Base-by-base conservation (phyloP, 2,888 invertebrate species). In the Drosophila pseudotalamancana region DNA sequence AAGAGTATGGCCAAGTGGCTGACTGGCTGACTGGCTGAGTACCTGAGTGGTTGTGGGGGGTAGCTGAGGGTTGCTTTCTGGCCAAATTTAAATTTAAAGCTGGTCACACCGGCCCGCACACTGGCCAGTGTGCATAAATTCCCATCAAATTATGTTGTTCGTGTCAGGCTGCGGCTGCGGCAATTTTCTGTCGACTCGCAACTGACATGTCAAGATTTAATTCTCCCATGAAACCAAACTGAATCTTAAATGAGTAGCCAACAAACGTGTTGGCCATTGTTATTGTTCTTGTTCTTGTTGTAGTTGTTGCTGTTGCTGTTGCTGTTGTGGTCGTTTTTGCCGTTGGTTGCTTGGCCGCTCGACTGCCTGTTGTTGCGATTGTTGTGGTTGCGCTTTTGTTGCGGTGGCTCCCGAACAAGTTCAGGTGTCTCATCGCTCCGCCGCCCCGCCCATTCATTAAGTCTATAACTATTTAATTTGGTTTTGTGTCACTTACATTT, bases 211-310 rank as follows among this genome's bases (percentile, higher is more conserved):
- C 83, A 81, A 76, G 83, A 87, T 83, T 87, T 85, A 89, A 88
- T 78, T 77, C 88, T 87, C 77, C 78, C 81, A 55, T 72, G 89
- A 74, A 88, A 81, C 77, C 81, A 67, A 79, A 85, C 86, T 85
- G 88, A 85, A 88, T 88, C 77, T 85, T 85, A 88, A 89, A 88
- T 89, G 89, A 78, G 72, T 67, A 72, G 54, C 62, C 78, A 69
- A 65, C 67, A 65, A 69, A 55, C 66, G 66, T 69, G 73, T 59
- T 69, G 56, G 34, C 34, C 27, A 43, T 56, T 53, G 43, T 53
- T 50, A 19, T 29, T 46, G 48, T 40, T 49, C 63, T 59, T 51
- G 43, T 37, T 37, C 11, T 34, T 49, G 37, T 50, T 32, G 39
- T 50, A 39, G 51, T 40, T 53, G 32, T 42, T 18, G 42, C 37